Conservation (phyloP, 2,797 vertebrate species). For the Sardinella longiceps region DNA sequence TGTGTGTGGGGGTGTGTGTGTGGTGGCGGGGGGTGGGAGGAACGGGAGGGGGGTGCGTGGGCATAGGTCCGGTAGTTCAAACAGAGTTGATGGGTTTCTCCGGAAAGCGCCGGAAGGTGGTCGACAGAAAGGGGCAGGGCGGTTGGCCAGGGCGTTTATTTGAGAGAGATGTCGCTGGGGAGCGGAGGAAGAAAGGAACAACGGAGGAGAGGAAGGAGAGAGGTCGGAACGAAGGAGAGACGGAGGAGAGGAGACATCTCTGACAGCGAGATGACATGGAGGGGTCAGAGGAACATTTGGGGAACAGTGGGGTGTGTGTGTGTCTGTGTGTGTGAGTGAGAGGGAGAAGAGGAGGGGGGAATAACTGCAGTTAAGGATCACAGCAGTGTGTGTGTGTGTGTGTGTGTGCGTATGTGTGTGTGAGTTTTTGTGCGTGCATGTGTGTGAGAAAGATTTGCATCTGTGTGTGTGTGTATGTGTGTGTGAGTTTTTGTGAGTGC, state of each 20-base stretch:
- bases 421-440: background rate
- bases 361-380: conserved; percentile 8
- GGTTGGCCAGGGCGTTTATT: background rate
- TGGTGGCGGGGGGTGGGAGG: too few relatives aligned
- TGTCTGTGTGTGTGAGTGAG: background rate
- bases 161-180: background rate
- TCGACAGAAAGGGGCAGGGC: conserved; percentile 3
- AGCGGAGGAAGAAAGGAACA: background rate
- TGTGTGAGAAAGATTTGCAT: background rate
- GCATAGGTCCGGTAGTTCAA: conserved; percentile 28
- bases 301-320: background rate
- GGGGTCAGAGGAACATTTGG: conserved; percentile 12
- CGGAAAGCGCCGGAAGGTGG: conserved; percentile 22
- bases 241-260: background rate
- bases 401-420: background rate
- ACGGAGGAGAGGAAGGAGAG: too few relatives aligned
- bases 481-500: background rate
- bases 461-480: background rate
- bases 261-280: conserved; percentile 8
- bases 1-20: background rate
- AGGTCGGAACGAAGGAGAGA: background rate
- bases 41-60: background rate
- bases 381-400: conserved; percentile 10
- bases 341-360: background rate
- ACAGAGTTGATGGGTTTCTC: conserved; percentile 30